phyloP scores from a whole-genome alignment of 2,113 vertebrate genomes.

The Podarcis cretensis region DNA sequence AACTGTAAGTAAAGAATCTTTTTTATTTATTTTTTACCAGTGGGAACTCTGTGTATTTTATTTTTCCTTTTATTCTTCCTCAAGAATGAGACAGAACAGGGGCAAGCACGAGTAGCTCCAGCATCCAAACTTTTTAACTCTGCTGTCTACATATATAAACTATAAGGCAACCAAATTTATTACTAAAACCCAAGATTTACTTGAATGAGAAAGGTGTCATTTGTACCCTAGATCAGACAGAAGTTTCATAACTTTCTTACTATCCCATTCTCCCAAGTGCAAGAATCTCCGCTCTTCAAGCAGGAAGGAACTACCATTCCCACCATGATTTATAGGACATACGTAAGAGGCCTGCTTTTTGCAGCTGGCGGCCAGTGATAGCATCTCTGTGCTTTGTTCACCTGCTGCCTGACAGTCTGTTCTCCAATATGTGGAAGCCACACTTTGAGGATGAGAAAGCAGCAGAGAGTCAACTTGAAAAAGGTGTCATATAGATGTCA shows the following conservation, averaged over 20 bases:
- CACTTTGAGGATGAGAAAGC: neutral
- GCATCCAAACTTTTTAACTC: too few relatives aligned
- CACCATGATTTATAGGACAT: neutral
- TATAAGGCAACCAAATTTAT: too few relatives aligned
- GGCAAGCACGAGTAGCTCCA: too few relatives aligned
- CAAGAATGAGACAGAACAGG: too few relatives aligned
- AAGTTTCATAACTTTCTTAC: neutral
- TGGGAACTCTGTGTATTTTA: too few relatives aligned
- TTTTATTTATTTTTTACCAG: too few relatives aligned
- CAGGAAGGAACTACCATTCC: neutral
- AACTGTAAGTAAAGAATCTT: too few relatives aligned
- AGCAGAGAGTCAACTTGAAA: neutral
- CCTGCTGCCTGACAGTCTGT: neutral
- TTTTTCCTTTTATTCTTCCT: too few relatives aligned
- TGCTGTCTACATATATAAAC: too few relatives aligned
- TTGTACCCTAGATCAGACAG: neutral
- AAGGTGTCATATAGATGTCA: neutral
- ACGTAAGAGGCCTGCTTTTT: neutral
- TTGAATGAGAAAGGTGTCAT: neutral
- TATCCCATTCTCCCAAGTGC: neutral
- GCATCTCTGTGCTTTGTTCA: neutral
- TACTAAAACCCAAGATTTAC: too few relatives aligned
- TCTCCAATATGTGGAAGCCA: neutral
- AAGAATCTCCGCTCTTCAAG: too few relatives aligned
- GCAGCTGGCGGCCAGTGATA: neutral